These are phyloP conservation scores for Phenganax stokvisi DNA, from an alignment of 92 coral and sea anemone species.

Conservation along the genomic window DNA sequence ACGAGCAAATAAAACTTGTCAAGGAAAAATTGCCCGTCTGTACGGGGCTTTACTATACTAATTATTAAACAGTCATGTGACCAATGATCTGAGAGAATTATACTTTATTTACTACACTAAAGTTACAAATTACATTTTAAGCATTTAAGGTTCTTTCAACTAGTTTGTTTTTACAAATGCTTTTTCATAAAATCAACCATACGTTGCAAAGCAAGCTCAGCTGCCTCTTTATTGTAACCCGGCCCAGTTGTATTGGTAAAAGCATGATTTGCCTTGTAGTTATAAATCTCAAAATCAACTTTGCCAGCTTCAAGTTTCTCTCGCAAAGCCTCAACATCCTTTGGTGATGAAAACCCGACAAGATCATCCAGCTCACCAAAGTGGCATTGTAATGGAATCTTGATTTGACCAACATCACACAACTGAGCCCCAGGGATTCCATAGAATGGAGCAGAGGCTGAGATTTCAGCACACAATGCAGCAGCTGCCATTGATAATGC, in stretches of 20 bases:
- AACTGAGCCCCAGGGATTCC: conserved; percentile 66
- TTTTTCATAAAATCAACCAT: conserved; percentile 83
- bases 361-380: conserved; percentile 63
- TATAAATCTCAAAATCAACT: conserved; percentile 56
- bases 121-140: not conserved
- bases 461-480: conserved; percentile 72
- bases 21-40: too few relatives aligned
- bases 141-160: not conserved
- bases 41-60: too few relatives aligned
- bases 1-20: too few relatives aligned
- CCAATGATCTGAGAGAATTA: too few relatives aligned
- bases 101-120: too few relatives aligned
- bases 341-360: conserved; percentile 59
- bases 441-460: conserved; percentile 95
- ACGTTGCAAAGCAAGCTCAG: conserved; percentile 59
- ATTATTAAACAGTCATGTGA: too few relatives aligned
- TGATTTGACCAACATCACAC: conserved; percentile 69
- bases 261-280: conserved; percentile 75
- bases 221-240: conserved; percentile 53
- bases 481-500: conserved; percentile 85
- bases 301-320: conserved; percentile 65
- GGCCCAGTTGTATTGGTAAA: conserved; percentile 67
- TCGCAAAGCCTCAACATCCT: conserved; percentile 53
- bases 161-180: conserved; percentile 40
- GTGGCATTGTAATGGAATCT: conserved; percentile 87